Conservation (phyloP, 1,140 invertebrate species). For the Drosophila pachea region DNA sequence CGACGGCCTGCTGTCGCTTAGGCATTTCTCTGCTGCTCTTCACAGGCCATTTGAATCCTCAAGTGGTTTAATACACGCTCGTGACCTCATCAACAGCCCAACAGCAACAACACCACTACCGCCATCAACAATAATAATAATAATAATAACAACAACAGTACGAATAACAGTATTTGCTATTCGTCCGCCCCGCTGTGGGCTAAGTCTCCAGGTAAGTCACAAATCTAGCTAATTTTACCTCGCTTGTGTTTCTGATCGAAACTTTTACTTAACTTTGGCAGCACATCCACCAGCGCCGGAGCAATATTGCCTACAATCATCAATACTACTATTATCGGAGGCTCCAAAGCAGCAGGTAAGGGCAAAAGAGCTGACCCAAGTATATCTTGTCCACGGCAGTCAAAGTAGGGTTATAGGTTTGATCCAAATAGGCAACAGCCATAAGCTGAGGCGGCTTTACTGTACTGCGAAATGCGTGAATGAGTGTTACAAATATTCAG, state of each 20-base stretch:
- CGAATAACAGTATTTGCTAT: slow-evolving; percentile 4
- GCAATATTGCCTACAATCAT: neutral
- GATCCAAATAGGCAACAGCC: too few species aligned
- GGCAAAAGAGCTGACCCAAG: too few species aligned
- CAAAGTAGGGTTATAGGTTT: too few species aligned
- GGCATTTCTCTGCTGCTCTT: slow-evolving; percentile 24
- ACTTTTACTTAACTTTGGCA: neutral
- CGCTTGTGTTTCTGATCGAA: too few species aligned
- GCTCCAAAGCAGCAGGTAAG: slow-evolving; percentile 25
- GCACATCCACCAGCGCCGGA: neutral
- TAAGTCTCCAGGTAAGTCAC: slow-evolving; percentile 7
- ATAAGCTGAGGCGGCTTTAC: too few species aligned
- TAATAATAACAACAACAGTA: slow-evolving; percentile 24
- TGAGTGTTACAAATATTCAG: too few species aligned
- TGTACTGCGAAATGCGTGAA: too few species aligned
- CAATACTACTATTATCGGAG: neutral
- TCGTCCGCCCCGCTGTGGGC: slow-evolving; percentile 4
- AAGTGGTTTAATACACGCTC: slow-evolving; percentile 46
- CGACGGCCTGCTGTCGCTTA: slow-evolving; percentile 36
- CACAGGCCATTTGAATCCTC: slow-evolving; percentile 37
- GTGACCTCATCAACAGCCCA: slow-evolving; percentile 58
- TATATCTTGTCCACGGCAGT: neutral
- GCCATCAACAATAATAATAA: slow-evolving; percentile 30
- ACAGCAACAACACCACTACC: slow-evolving; percentile 17
- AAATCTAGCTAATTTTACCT: too few species aligned